These are phyloP conservation scores for Thymallus thymallus DNA, from an alignment of 2,113 vertebrate genomes.

Conservation along the genomic window DNA sequence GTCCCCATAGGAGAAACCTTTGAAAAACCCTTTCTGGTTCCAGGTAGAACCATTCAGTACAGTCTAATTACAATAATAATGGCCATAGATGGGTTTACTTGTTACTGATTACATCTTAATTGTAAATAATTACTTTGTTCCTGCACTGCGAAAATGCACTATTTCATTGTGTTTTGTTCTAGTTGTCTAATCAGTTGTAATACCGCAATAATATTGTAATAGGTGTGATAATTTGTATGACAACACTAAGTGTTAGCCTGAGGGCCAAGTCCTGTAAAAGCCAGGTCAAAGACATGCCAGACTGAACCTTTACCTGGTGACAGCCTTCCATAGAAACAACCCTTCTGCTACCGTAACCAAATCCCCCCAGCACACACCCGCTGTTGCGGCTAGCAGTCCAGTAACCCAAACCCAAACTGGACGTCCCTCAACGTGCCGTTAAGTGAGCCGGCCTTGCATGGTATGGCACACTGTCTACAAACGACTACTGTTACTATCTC, in stretches of 20 bases:
- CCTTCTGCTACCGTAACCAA: neutral
- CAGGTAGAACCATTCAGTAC: neutral
- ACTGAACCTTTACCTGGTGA: neutral
- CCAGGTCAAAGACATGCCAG: neutral
- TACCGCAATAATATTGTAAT: too few species aligned
- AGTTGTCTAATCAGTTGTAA: too few species aligned
- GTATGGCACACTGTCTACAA: neutral
- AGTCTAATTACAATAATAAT: constrained; percentile 28
- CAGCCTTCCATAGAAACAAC: neutral
- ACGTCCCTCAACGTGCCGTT: neutral
- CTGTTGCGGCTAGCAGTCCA: neutral
- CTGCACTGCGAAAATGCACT: too few species aligned
- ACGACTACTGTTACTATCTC: neutral
- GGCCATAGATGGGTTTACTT: constrained; percentile 14
- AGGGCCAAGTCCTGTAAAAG: neutral
- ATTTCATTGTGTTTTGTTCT: too few species aligned
- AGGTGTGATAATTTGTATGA: too few species aligned
- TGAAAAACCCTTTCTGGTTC: too few species aligned
- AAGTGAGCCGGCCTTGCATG: neutral
- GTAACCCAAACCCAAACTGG: constrained; percentile 4
- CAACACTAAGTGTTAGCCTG: neutral
- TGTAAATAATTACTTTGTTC: too few species aligned
- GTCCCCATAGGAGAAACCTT: too few species aligned
- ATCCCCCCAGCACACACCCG: neutral
- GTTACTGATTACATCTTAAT: constrained; percentile 9